Evolutionary conservation across 1,140 invertebrate genomes (phyloP).

Genomic region (Rhizoglyphus robini): DNA sequence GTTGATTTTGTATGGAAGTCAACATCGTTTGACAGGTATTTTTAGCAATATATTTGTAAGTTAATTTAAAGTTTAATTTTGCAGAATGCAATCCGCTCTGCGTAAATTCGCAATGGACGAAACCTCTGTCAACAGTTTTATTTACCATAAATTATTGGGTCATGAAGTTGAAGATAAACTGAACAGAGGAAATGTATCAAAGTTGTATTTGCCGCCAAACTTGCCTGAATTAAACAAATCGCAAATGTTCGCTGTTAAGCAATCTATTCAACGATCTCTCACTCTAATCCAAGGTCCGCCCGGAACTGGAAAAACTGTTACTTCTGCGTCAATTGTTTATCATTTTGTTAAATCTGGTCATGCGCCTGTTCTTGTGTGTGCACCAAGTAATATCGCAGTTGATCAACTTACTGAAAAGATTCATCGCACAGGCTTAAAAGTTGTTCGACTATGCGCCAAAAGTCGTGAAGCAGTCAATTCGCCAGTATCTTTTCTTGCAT

Average conservation of each 20-base stretch:
- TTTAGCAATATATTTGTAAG: conserved; percentile 18
- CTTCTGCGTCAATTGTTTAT: conserved; percentile 97
- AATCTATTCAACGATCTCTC: conserved; percentile 87
- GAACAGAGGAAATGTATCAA: conserved; percentile 32
- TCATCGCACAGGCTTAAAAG: conserved; percentile 87
- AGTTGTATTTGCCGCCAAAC: conserved; percentile 91
- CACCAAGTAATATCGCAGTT: conserved; percentile 96
- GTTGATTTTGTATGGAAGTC: conserved; percentile 99
- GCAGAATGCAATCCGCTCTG: conserved; percentile 85
- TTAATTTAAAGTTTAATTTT: conserved; percentile 15
- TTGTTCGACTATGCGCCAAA: conserved; percentile 92
- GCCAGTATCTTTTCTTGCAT: conserved; percentile 84
- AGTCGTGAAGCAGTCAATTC: conserved; percentile 96
- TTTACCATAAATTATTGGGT: conserved; percentile 89
- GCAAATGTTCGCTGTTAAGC: conserved; percentile 96
- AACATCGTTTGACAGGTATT: conserved; percentile 87
- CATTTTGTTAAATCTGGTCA: conserved; percentile 82
- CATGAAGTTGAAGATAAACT: conserved; percentile 93
- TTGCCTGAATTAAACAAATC: conserved; percentile 77
- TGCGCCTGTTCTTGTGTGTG: conserved; percentile 91
- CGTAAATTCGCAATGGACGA: conserved; percentile 93
- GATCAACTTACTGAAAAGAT: conserved; percentile 99
- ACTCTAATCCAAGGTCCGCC: conserved; percentile 85
- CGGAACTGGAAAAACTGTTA: conserved; percentile 96
- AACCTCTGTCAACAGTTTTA: conserved; percentile 87